Conservation (phyloP, 2,888 invertebrate species). For the Metellina segmentata region DNA sequence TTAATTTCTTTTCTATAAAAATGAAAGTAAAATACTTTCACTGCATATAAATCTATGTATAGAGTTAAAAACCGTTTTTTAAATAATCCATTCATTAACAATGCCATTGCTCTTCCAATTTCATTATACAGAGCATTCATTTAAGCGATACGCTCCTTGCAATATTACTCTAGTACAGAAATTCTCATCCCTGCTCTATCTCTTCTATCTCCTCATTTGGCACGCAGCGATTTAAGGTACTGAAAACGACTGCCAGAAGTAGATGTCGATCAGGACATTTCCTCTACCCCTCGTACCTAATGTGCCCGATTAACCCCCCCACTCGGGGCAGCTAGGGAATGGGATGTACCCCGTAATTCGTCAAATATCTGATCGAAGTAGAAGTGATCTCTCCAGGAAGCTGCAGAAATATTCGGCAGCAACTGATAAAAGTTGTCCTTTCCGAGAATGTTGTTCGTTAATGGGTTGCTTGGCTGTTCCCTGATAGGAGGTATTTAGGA, state of each 20-base stretch:
- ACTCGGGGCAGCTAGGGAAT: constrained; percentile 9
- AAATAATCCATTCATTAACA: no score
- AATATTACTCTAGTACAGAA: background rate
- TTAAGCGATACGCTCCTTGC: background rate
- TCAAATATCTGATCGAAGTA: constrained; percentile 66
- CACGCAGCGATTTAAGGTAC: background rate
- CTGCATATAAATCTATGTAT: background rate
- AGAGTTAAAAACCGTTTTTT: background rate
- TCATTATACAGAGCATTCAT: background rate
- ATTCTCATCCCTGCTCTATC: background rate
- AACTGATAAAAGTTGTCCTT: constrained; percentile 63
- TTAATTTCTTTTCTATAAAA: background rate
- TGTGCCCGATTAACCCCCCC: constrained; percentile 52
- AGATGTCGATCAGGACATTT: constrained; percentile 55
- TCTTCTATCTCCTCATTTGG: background rate
- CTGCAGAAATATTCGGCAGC: constrained; percentile 29
- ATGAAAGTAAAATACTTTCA: background rate
- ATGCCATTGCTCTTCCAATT: no score
- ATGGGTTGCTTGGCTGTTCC: constrained; percentile 12
- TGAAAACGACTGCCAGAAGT: constrained; percentile 33
- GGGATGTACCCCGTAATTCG: constrained; percentile 44
- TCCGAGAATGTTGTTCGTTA: constrained; percentile 25
- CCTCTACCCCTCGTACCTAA: constrained; percentile 38
- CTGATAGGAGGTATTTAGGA: background rate
- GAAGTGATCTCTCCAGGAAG: constrained; percentile 27